Conservation (phyloP, 2,113 vertebrate species). For the Cryptotis parvus region DNA sequence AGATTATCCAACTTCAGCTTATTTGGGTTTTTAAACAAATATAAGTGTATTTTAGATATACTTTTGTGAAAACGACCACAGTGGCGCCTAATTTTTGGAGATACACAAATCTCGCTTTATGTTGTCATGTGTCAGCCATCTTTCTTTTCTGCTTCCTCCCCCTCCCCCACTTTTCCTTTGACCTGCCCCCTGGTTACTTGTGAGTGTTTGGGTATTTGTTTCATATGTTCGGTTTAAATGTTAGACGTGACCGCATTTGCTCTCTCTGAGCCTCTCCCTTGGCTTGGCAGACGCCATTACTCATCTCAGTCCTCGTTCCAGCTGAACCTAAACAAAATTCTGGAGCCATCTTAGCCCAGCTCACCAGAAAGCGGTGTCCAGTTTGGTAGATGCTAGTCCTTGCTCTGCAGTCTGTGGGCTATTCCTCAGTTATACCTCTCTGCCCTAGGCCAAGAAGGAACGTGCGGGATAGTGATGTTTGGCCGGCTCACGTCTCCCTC, state of each 20-base stretch:
- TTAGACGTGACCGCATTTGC: fast-evolving
- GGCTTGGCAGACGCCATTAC: neutral
- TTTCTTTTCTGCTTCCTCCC: neutral
- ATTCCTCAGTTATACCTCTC: neutral
- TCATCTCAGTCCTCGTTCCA: neutral
- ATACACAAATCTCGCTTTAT: neutral
- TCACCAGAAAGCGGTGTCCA: neutral
- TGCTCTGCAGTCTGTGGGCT: neutral
- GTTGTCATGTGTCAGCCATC: neutral
- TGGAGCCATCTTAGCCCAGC: neutral
- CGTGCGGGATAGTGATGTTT: neutral
- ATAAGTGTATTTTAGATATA: neutral
- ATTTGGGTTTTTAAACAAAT: neutral
- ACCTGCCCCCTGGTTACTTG: neutral
- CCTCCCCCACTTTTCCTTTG: neutral
- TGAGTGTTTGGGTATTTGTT: neutral
- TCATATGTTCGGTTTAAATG: neutral
- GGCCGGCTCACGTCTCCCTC: neutral
- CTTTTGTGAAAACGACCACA: neutral
- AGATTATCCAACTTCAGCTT: neutral
- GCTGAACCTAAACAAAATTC: neutral
- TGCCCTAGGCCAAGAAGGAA: neutral
- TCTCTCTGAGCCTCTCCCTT: neutral
- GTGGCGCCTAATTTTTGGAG: too few species aligned
- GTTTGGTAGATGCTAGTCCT: neutral